Conservation (phyloP, 2,888 invertebrate genomes). For the Encarsia formosa region DNA sequence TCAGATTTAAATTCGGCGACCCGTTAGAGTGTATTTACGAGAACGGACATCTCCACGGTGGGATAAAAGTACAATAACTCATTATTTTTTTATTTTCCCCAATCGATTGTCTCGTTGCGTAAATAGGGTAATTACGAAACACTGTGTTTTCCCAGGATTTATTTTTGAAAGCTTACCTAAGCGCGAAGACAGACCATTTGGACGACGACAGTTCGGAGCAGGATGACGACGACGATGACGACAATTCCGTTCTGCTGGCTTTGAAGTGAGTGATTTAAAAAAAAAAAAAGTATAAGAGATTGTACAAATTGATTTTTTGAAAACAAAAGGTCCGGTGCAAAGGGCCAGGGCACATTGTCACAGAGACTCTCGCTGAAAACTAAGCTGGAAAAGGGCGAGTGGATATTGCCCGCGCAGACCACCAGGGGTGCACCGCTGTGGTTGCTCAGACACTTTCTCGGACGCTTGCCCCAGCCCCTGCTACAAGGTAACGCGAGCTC, state of each 20-base stretch:
- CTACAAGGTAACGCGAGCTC: constrained; percentile 10
- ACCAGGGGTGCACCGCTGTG: constrained; percentile 28
- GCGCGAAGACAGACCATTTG: constrained; percentile 10
- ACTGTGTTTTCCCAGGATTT: constrained; percentile 17
- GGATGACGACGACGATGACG: background rate
- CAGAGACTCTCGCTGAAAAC: constrained; percentile 21
- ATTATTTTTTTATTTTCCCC: no score
- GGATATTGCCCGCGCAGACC: constrained; percentile 24
- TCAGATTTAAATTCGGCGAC: constrained; percentile 19
- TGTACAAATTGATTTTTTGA: background rate
- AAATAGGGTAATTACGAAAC: background rate
- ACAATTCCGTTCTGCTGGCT: constrained; percentile 6
- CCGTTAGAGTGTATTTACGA: constrained; percentile 5
- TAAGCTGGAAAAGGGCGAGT: constrained; percentile 25
- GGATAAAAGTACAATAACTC: constrained; percentile 19
- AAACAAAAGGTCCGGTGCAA: constrained; percentile 17
- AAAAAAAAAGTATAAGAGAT: no score
- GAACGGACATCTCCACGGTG: constrained; percentile 2
- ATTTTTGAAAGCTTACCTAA: constrained; percentile 26
- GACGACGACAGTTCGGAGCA: background rate
- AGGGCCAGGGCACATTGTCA: constrained; percentile 24
- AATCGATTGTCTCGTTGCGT: no score
- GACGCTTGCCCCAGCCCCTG: constrained; percentile 26
- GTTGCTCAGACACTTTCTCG: constrained; percentile 29
- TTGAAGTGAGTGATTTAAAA: constrained; percentile 17